phyloP scores from a whole-genome alignment of 2,888 invertebrate species.

The Eupelmus urozonus region DNA sequence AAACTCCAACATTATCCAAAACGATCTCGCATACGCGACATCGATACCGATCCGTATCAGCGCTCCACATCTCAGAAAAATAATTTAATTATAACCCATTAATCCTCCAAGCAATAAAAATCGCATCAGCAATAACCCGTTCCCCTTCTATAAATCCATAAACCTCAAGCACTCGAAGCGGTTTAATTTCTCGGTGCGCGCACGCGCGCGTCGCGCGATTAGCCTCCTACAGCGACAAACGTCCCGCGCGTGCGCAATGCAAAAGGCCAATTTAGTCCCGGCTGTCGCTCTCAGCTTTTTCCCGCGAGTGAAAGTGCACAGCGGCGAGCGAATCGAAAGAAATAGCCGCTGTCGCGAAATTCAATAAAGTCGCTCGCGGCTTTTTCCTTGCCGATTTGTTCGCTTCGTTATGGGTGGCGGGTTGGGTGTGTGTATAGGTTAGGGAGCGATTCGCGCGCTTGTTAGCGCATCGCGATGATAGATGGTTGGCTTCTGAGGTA shows the following conservation, averaged over 20 bases:
- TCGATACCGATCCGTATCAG: no score
- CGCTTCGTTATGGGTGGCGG: background rate
- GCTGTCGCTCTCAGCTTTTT: background rate
- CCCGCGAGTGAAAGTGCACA: slow-evolving; percentile 35
- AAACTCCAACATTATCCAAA: no score
- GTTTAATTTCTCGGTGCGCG: background rate
- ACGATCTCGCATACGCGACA: no score
- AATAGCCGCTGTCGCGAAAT: slow-evolving; percentile 15
- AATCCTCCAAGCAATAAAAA: background rate
- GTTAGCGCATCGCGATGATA: no score
- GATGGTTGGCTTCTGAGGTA: no score
- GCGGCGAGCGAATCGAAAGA: slow-evolving; percentile 14
- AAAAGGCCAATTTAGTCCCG: slow-evolving; percentile 19
- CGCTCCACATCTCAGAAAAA: no score
- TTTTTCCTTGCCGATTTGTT: background rate
- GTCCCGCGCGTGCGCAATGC: background rate
- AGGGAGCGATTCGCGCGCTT: no score
- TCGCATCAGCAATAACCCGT: no score
- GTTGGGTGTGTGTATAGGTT: no score
- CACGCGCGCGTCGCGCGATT: no score
- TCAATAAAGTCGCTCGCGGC: background rate
- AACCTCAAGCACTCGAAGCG: background rate
- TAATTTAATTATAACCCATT: background rate
- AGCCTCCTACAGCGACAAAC: no score
- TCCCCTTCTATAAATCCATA: no score